These are phyloP conservation scores for Blomia tropicalis DNA, from an alignment of 2,888 invertebrate genomes.

Conservation along the genomic window DNA sequence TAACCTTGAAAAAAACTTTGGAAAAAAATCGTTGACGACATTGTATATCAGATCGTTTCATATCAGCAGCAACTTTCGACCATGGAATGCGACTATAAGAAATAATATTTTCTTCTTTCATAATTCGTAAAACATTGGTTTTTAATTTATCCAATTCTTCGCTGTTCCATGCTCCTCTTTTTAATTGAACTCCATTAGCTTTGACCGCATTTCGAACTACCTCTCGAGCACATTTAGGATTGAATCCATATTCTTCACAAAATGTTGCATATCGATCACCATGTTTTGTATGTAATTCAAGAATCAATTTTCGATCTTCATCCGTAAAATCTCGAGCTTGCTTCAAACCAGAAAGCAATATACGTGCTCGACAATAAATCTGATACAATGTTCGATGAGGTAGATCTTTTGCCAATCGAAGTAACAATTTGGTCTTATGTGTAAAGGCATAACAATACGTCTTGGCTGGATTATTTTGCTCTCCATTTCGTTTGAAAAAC, in stretches of 20 bases:
- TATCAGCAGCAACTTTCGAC: not conserved
- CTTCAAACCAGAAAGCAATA: not conserved
- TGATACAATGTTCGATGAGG: conserved; percentile 1
- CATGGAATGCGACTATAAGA: conserved; percentile 4
- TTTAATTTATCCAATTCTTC: not conserved
- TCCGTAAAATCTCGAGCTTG: not conserved
- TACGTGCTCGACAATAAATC: not conserved
- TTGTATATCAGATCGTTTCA: conserved; percentile 3
- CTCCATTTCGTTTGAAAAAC: not conserved
- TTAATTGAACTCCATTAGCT: not conserved
- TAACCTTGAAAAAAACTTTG: not conserved
- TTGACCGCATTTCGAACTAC: not conserved
- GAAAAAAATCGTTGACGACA: conserved; percentile 8
- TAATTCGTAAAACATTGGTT: not conserved
- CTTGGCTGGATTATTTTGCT: not conserved
- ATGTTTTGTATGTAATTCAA: not conserved
- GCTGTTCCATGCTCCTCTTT: not conserved
- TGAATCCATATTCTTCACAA: conserved; percentile 5
- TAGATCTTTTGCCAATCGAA: not conserved
- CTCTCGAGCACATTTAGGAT: not conserved
- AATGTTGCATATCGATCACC: not conserved
- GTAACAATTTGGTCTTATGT: not conserved
- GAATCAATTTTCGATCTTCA: not conserved
- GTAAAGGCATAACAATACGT: not conserved
- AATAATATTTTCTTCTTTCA: not conserved